Evolutionary conservation across 2,113 vertebrate genomes (phyloP).

Genomic region (Sorex fumeus): DNA sequence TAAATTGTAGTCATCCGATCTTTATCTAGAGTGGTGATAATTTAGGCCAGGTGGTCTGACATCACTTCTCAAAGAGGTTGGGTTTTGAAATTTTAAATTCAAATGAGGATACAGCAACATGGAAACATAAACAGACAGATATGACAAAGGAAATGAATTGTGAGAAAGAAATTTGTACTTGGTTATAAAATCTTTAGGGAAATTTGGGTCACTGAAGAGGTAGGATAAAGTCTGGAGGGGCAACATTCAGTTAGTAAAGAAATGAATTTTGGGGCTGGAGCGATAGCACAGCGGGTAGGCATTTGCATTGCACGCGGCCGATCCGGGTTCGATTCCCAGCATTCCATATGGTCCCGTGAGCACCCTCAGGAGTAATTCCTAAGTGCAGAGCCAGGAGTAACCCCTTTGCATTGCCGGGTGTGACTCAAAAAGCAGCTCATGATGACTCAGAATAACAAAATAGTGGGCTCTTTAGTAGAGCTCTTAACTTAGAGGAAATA

Average conservation of each 20-base stretch:
- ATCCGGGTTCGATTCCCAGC: too few relatives aligned
- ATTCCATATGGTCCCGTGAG: too few relatives aligned
- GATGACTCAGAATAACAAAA: neutral
- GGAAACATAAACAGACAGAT: neutral
- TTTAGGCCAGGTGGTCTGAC: neutral
- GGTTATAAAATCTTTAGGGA: neutral
- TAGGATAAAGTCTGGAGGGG: neutral
- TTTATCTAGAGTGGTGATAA: neutral
- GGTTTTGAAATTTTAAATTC: conserved; percentile 7
- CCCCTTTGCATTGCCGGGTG: too few relatives aligned
- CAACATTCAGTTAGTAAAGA: neutral
- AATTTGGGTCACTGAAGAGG: neutral
- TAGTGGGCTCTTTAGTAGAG: neutral
- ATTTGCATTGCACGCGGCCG: too few relatives aligned
- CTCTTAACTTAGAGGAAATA: neutral
- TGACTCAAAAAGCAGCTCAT: neutral
- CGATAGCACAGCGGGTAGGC: too few relatives aligned
- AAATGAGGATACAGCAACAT: neutral
- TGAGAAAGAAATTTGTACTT: neutral
- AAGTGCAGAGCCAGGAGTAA: too few relatives aligned
- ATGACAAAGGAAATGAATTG: neutral
- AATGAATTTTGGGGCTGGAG: neutral
- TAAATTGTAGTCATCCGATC: neutral
- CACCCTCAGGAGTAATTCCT: too few relatives aligned
- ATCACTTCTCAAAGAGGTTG: neutral